Conservation (phyloP, 2,888 invertebrate species). For the Acrocera orbiculus region DNA sequence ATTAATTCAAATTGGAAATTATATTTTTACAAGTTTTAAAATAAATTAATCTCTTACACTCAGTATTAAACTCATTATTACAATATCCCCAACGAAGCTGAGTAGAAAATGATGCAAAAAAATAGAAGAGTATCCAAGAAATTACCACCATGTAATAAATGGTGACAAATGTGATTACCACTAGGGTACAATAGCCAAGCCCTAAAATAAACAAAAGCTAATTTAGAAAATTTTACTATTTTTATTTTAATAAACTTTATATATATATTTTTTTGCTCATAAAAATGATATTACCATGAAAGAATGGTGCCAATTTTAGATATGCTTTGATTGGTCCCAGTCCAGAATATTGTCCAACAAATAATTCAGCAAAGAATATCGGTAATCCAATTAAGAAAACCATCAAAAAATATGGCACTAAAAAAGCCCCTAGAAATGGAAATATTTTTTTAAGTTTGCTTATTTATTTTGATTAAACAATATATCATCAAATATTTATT, state of each 20-base stretch:
- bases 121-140: conserved; percentile 59
- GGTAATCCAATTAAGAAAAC: conserved; percentile 59
- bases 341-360: conserved; percentile 62
- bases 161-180: conserved; percentile 51
- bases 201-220: conserved; percentile 41
- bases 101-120: conserved; percentile 46
- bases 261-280: neutral
- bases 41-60: conserved; percentile 40
- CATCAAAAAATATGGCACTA: conserved; percentile 57
- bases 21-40: too few species aligned
- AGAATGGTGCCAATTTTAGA: conserved; percentile 39
- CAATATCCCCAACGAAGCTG: conserved; percentile 53
- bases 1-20: too few species aligned
- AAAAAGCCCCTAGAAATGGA: conserved; percentile 66
- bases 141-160: conserved; percentile 69
- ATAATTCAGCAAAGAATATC: conserved; percentile 61
- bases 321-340: conserved; percentile 51
- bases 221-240: too few species aligned
- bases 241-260: neutral
- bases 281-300: conserved; percentile 13
- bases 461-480: too few species aligned
- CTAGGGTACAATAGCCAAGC: conserved; percentile 47
- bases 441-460: too few species aligned
- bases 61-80: conserved; percentile 40
- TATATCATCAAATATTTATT: too few species aligned